phyloP scores from a whole-genome alignment of 2,113 vertebrate species.

The Albula goreensis region DNA sequence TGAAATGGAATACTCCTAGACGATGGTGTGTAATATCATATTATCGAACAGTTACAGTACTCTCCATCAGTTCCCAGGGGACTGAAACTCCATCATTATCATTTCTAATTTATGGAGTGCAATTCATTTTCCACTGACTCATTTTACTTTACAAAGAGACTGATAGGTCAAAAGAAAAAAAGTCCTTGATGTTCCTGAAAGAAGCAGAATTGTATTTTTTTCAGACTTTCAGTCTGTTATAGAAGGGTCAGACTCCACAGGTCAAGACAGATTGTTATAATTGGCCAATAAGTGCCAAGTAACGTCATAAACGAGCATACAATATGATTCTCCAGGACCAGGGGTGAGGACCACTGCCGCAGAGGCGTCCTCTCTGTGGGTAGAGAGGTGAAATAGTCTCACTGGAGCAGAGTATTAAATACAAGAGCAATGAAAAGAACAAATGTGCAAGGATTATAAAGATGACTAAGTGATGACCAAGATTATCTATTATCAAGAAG shows the following conservation, averaged over 20 bases:
- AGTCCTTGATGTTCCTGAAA: neutral
- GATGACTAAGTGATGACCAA: neutral
- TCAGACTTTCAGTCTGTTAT: neutral
- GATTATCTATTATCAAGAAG: neutral
- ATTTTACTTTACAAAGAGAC: neutral
- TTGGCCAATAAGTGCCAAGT: too few species aligned
- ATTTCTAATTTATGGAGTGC: conserved; percentile 44
- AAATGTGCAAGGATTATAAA: neutral
- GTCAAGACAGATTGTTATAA: too few species aligned
- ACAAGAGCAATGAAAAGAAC: neutral
- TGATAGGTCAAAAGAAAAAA: neutral
- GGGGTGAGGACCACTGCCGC: too few species aligned
- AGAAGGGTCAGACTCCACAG: neutral
- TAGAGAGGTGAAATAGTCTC: neutral
- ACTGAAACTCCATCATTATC: conserved; percentile 32
- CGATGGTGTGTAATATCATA: conserved; percentile 41
- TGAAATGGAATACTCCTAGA: conserved; percentile 2
- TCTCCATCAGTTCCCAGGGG: conserved; percentile 18
- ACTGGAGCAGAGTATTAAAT: neutral
- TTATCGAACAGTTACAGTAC: conserved; percentile 34
- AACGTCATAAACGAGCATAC: too few species aligned
- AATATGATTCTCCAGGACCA: too few species aligned
- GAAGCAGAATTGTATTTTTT: neutral
- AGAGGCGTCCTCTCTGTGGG: neutral
- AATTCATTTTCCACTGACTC: conserved; percentile 8